Evolutionary conservation across 2,113 vertebrate species (phyloP).

Genomic region (Nothocercus nigrocapillus): DNA sequence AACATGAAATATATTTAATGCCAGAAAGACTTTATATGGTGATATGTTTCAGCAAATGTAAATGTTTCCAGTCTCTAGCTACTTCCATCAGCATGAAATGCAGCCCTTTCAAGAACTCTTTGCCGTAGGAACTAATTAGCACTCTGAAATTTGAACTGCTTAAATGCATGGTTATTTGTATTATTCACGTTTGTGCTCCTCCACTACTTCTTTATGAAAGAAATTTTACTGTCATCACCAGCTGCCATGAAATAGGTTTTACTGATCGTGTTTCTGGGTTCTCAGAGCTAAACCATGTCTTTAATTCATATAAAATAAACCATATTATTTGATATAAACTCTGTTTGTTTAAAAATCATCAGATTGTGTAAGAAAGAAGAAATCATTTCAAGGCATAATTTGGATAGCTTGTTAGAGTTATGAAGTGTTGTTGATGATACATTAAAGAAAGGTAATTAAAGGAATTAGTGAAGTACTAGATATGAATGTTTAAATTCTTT

Average conservation of each 20-base stretch:
- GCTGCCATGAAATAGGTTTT: constrained; percentile 28
- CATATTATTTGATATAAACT: constrained; percentile 2
- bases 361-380: constrained; percentile 10
- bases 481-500: constrained; percentile 16
- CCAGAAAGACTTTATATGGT: not conserved
- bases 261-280: not conserved
- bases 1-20: not conserved
- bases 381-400: constrained; percentile 35
- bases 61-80: constrained; percentile 31
- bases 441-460: constrained; percentile 42
- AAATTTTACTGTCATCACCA: constrained; percentile 24
- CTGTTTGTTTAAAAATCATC: constrained; percentile 37
- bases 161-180: constrained; percentile 47
- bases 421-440: constrained; percentile 2
- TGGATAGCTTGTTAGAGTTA: not conserved
- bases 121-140: constrained; percentile 30
- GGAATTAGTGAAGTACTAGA: not conserved
- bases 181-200: constrained; percentile 51
- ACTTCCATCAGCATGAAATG: constrained; percentile 28
- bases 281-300: not conserved
- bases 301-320: constrained; percentile 16
- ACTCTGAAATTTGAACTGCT: constrained; percentile 47
- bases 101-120: constrained; percentile 40
- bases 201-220: constrained; percentile 31
- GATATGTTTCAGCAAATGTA: not conserved